Evolutionary conservation across 2,113 vertebrate genomes (phyloP).

Genomic region (Siphamia tubifer): DNA sequence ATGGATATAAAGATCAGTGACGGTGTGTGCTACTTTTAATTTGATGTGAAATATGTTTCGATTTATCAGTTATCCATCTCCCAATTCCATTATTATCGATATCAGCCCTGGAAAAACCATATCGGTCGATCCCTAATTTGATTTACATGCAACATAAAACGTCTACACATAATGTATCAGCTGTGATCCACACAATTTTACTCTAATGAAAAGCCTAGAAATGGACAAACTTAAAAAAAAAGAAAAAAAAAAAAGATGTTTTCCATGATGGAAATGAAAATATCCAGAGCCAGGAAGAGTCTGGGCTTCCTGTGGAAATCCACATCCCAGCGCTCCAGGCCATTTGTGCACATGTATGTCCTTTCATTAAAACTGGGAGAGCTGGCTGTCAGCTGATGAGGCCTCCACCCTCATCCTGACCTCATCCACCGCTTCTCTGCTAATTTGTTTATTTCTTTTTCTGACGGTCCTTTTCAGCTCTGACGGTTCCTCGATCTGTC

Average conservation of each 20-base stretch:
- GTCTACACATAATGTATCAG: background rate
- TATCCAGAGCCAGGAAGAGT: constrained; percentile 17
- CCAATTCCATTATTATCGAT: no score
- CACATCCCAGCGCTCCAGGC: constrained; percentile 9
- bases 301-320: background rate
- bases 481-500: background rate
- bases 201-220: background rate
- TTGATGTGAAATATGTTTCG: no score
- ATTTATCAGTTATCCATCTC: no score
- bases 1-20: no score
- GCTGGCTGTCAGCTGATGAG: background rate
- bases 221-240: constrained; percentile 14
- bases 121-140: no score
- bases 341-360: constrained; percentile 21
- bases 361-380: constrained; percentile 14
- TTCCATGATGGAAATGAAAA: constrained; percentile 25
- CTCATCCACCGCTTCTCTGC: background rate
- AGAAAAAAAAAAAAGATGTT: constrained; percentile 7
- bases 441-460: constrained; percentile 21
- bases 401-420: constrained; percentile 29
- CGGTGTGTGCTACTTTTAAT: no score
- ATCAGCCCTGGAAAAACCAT: no score
- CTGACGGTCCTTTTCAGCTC: background rate
- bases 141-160: background rate
- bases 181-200: background rate